These are phyloP conservation scores for Pseudochaenichthys georgianus DNA, from an alignment of 2,797 vertebrate genomes.

Conservation along the genomic window DNA sequence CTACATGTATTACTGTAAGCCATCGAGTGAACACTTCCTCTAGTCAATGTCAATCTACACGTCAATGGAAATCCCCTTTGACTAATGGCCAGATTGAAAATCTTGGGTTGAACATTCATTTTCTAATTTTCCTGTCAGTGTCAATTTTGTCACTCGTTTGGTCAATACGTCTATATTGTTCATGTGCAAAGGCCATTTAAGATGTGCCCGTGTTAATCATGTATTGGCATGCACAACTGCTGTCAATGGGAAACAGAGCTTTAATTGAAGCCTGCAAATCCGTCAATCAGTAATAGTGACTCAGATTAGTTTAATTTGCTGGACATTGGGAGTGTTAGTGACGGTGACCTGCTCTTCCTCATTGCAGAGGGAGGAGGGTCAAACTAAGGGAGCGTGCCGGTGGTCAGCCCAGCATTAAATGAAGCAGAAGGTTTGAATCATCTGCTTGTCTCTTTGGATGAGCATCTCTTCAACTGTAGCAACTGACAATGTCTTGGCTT, in stretches of 20 bases:
- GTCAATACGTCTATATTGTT: conserved; percentile 60
- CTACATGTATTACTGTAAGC: conserved; percentile 73
- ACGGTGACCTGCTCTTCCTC: conserved; percentile 16
- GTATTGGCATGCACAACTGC: conserved; percentile 37
- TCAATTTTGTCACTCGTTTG: conserved; percentile 68
- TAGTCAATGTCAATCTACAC: conserved; percentile 73
- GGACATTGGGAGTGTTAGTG: conserved; percentile 1
- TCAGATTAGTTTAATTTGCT: conserved; percentile 35
- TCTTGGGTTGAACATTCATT: conserved; percentile 66
- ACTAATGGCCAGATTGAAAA: conserved; percentile 68
- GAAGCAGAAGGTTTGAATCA: conserved; percentile 62
- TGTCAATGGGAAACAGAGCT: conserved; percentile 25
- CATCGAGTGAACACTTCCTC: conserved; percentile 67
- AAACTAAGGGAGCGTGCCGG: conserved; percentile 34
- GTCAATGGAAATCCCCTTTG: conserved; percentile 62
- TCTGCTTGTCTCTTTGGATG: conserved; percentile 60
- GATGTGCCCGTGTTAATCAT: conserved; percentile 30
- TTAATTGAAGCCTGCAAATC: conserved; percentile 48
- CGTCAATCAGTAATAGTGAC: conserved; percentile 21
- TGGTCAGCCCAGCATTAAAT: conserved; percentile 51
- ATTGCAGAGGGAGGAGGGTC: conserved; percentile 23
- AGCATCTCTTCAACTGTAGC: conserved; percentile 31
- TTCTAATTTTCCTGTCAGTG: conserved; percentile 70
- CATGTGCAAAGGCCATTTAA: conserved; percentile 31
- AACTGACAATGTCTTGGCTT: conserved; percentile 31